These are phyloP conservation scores for Zosterops lateralis DNA, from an alignment of 2,113 vertebrate species.

Conservation along the genomic window DNA sequence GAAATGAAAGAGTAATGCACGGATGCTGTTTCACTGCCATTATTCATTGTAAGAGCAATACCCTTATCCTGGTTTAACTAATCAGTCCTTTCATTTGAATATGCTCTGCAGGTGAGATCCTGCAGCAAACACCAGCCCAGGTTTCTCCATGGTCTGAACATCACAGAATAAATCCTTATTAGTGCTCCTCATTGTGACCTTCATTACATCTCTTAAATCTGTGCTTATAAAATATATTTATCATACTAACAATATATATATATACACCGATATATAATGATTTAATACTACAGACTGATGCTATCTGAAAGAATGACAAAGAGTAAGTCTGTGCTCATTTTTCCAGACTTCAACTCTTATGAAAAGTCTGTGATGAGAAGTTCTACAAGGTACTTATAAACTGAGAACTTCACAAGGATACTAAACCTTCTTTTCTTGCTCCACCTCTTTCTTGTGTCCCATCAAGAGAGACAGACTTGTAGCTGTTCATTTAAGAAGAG, in stretches of 20 bases:
- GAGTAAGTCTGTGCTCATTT: background rate
- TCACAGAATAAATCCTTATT: background rate
- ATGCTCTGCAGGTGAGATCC: background rate
- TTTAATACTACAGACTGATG: background rate
- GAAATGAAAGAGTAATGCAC: background rate
- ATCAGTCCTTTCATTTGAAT: background rate
- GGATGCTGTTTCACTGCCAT: background rate
- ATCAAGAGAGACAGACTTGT: background rate
- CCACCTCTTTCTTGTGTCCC: background rate
- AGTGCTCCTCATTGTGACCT: background rate
- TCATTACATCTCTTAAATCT: background rate
- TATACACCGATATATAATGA: too few relatives aligned
- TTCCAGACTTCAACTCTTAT: background rate
- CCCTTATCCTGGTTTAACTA: background rate
- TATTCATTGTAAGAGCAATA: background rate
- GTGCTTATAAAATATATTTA: background rate
- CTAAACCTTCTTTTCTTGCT: background rate
- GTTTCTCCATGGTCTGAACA: background rate
- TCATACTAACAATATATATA: too few relatives aligned
- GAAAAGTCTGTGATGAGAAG: background rate
- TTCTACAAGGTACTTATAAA: rapidly evolving
- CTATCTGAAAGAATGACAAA: background rate
- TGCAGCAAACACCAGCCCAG: background rate
- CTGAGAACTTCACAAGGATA: background rate
- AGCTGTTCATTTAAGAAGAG: background rate